A percentile compares a stretch with the other conserved stretches of the same genome.
Evolutionary conservation across 2,113 vertebrate genomes (phyloP).

Genomic region (Hydrolagus affinis): DNA sequence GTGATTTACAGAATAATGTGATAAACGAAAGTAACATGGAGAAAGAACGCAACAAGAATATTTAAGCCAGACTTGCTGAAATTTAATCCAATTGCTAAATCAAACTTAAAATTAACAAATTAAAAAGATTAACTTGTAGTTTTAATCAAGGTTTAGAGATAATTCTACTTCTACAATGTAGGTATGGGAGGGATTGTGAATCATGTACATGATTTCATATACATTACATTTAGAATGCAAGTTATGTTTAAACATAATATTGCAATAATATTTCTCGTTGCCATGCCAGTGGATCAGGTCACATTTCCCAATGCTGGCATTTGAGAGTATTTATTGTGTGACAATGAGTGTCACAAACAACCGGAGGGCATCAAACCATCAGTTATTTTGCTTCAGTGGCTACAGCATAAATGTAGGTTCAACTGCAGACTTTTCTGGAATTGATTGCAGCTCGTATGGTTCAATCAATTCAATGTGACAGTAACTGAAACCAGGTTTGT

Average conservation of each 20-base stretch:
- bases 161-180: too few relatives aligned
- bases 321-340: background rate
- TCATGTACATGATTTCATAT: too few relatives aligned
- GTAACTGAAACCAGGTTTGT: slow-evolving; percentile 7
- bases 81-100: too few relatives aligned
- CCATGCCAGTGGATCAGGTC: background rate
- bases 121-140: too few relatives aligned
- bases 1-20: too few relatives aligned
- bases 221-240: background rate
- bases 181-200: too few relatives aligned
- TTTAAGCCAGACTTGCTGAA: too few relatives aligned
- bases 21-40: too few relatives aligned
- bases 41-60: too few relatives aligned
- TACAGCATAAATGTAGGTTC: background rate
- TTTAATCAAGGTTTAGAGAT: too few relatives aligned
- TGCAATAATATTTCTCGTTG: background rate
- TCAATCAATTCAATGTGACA: slow-evolving; percentile 7
- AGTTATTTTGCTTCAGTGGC: background rate
- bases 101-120: too few relatives aligned
- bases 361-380: background rate
- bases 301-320: background rate
- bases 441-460: background rate
- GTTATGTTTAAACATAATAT: background rate
- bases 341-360: background rate
- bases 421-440: background rate